Base-by-base conservation (phyloP, 2,797 vertebrate species). In the Premnoplex brunnescens region DNA sequence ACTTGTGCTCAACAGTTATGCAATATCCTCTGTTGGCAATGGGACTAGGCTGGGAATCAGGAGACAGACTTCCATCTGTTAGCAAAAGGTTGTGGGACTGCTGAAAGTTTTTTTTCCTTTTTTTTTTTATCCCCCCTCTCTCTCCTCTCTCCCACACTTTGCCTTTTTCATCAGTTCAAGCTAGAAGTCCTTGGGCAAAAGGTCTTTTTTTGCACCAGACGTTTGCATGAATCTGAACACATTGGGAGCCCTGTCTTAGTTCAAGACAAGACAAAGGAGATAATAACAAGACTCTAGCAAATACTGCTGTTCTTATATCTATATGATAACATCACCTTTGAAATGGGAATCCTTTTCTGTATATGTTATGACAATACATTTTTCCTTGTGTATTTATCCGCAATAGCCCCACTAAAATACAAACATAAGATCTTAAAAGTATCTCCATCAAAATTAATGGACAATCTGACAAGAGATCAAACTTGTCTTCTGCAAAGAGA, bases 361-460 rank as follows among this genome's bases (percentile, higher is more conserved):
- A 3, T 54, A 52, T 0, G 1, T 75, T 95, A 64, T 8, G 58
- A 86, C 77, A 88, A 94, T 23, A 39, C 37, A 51, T 93, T 91
- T 82, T 91, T 48, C 63, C 56, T 91, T 14, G 44, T 49, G 49
- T 67, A 73, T 86, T 93, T 86, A 80, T 37, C 59, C 41, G 27
- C 64, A 88, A 96, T 11, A 91, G 19, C 63, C 66, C 22, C 26
- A 15, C 67, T 87, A 64, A 91, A 86, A 92, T 12, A 59, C 63
- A 86, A 87, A 93, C 49, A 66, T 12, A 43, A 59, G 49, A 71
- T 24, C 58, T 77, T 94, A 64, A 89, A 94, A 71, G 74, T 51
- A 34, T 7, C 80, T 85, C 89, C 75, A 76, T 96, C 83, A 93
- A 96, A 97, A 97, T 97, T 94, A 97, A 97, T 89, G 58, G 90